phyloP scores from a whole-genome alignment of 2,797 vertebrate species.

The Tapera naevia region DNA sequence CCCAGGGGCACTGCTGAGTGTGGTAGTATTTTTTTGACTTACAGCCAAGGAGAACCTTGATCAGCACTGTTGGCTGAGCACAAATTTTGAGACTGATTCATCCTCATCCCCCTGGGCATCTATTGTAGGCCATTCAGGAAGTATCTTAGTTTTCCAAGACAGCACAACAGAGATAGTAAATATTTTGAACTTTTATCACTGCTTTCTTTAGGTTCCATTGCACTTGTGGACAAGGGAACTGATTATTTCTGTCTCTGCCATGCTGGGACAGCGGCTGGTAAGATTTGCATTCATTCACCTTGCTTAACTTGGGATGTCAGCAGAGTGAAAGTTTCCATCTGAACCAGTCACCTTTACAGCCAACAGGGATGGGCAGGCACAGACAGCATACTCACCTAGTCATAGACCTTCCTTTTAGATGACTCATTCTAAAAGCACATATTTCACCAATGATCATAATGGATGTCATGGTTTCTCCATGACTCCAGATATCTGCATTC shows the following conservation, averaged over 20 bases:
- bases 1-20: not conserved
- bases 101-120: not conserved
- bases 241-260: not conserved
- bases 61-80: not conserved
- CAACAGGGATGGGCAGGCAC: accelerated
- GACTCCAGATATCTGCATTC: not conserved
- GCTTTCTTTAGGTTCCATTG: not conserved
- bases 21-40: not conserved
- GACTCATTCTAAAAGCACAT: not conserved
- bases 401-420: not conserved
- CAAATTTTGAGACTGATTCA: not conserved
- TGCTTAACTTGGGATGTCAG: not conserved
- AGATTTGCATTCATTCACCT: not conserved
- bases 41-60: not conserved
- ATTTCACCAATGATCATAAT: not conserved
- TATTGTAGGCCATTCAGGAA: not conserved
- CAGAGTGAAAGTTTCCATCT: not conserved
- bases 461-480: not conserved
- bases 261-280: accelerated
- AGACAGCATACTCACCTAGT: not conserved
- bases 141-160: not conserved
- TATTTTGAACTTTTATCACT: not conserved
- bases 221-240: not conserved
- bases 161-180: not conserved
- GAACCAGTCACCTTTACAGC: not conserved